Conservation (phyloP, 2,888 invertebrate genomes). For the Zygaena filipendulae region DNA sequence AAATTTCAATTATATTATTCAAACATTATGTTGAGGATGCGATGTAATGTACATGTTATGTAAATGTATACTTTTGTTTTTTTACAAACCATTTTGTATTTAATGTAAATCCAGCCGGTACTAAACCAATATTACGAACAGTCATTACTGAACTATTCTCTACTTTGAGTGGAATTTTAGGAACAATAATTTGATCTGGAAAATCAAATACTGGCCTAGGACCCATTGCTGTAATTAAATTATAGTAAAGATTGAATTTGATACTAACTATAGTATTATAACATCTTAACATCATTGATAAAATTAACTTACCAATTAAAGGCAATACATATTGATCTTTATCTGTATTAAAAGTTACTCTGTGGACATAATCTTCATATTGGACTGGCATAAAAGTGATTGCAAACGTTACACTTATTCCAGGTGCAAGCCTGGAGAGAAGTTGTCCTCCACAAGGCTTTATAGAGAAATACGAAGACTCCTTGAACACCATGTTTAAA, state of each 20-base stretch:
- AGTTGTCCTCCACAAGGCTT: conserved; percentile 45
- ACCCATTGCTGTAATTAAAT: conserved; percentile 38
- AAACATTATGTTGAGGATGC: too few species aligned
- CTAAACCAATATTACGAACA: conserved; percentile 36
- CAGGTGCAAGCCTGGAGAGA: conserved; percentile 73
- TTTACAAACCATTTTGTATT: conserved; percentile 34
- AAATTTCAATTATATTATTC: too few species aligned
- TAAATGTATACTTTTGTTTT: too few species aligned
- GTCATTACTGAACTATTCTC: conserved; percentile 28
- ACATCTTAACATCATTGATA: too few species aligned
- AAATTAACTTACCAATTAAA: background rate
- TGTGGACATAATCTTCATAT: conserved; percentile 63
- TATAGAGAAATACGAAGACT: conserved; percentile 61
- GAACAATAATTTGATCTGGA: conserved; percentile 38
- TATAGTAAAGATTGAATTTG: background rate
- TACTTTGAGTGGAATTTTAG: conserved; percentile 42
- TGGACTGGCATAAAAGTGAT: conserved; percentile 72
- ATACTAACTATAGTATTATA: conserved; percentile 1
- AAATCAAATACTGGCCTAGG: conserved; percentile 50
- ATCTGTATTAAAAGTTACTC: conserved; percentile 63
- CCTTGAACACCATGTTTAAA: conserved; percentile 54
- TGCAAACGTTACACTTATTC: conserved; percentile 71
- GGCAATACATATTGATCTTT: conserved; percentile 64
- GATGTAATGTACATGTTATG: too few species aligned
- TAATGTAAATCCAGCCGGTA: conserved; percentile 41